These are phyloP conservation scores for Solenodon paradoxus DNA, from an alignment of 2,113 vertebrate species.

Conservation along the genomic window DNA sequence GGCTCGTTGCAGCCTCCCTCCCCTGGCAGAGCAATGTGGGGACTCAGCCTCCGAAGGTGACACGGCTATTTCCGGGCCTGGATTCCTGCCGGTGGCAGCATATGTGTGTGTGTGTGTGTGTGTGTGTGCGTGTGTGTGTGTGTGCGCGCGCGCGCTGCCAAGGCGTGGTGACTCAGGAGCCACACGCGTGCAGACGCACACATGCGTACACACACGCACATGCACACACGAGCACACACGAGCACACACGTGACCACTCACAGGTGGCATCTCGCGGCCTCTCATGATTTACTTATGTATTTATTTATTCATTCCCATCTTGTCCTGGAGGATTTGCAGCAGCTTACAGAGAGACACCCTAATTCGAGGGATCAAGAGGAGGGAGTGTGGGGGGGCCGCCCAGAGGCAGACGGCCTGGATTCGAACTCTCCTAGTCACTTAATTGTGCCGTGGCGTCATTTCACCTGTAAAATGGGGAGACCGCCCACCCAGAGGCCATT, in stretches of 20 bases:
- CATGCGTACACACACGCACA: background rate
- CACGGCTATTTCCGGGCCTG: constrained; percentile 11
- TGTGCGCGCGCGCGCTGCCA: too few relatives aligned
- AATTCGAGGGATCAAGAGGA: background rate
- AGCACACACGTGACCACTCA: rapidly evolving
- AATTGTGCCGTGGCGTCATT: background rate
- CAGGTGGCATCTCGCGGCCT: background rate
- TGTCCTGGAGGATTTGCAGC: background rate
- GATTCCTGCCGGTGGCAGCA: background rate
- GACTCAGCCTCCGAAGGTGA: constrained; percentile 30
- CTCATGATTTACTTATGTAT: background rate
- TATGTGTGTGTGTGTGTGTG: rapidly evolving
- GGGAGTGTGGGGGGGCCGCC: background rate
- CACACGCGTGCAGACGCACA: rapidly evolving
- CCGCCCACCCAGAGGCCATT: background rate
- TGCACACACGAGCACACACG: rapidly evolving
- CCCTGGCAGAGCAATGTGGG: too few relatives aligned
- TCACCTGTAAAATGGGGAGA: background rate
- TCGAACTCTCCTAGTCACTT: background rate
- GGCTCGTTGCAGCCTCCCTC: too few relatives aligned
- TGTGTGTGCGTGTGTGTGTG: too few relatives aligned
- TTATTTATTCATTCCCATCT: background rate
- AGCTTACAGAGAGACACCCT: constrained; percentile 44
- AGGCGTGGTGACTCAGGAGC: too few relatives aligned
- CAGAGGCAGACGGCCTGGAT: background rate